These are phyloP conservation scores for Strigamia crassipes DNA, from an alignment of 2,888 invertebrate genomes.

Conservation along the genomic window DNA sequence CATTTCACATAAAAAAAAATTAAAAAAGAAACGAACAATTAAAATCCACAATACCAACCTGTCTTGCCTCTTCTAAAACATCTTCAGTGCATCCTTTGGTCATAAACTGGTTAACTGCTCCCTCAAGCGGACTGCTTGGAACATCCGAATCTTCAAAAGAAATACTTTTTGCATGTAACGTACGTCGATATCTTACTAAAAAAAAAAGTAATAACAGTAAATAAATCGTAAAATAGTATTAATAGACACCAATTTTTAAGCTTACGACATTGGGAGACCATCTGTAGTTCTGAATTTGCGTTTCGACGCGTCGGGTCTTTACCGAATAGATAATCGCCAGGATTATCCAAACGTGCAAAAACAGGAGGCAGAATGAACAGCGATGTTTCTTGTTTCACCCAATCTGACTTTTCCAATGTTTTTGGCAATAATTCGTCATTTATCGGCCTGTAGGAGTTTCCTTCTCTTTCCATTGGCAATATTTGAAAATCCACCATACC, in stretches of 20 bases:
- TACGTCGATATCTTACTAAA: slow-evolving; percentile 34
- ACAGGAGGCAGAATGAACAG: slow-evolving; percentile 75
- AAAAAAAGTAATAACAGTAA: slow-evolving; percentile 26
- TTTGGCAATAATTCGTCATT: slow-evolving; percentile 53
- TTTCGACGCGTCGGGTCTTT: slow-evolving; percentile 53
- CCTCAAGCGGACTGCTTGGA: slow-evolving; percentile 38
- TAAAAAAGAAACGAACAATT: too few relatives aligned
- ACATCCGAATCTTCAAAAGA: slow-evolving; percentile 49
- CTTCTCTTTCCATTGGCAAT: slow-evolving; percentile 69
- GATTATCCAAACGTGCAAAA: slow-evolving; percentile 76
- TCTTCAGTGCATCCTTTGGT: background rate
- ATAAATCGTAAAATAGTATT: background rate
- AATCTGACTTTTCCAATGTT: slow-evolving; percentile 58
- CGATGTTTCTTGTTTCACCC: slow-evolving; percentile 67
- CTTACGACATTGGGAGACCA: slow-evolving; percentile 11
- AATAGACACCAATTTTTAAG: background rate
- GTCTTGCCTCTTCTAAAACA: background rate
- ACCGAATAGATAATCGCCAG: slow-evolving; percentile 56
- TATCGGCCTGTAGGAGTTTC: slow-evolving; percentile 60
- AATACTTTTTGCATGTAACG: slow-evolving; percentile 48
- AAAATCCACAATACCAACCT: background rate
- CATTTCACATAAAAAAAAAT: background rate
- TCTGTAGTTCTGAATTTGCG: slow-evolving; percentile 9
- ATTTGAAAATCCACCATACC: slow-evolving; percentile 92
- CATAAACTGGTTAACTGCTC: background rate